Evolutionary conservation across 2,888 invertebrate species (phyloP), one percentile per base, ranked within the genome.

Genomic region (Panorpa germanica): DNA sequence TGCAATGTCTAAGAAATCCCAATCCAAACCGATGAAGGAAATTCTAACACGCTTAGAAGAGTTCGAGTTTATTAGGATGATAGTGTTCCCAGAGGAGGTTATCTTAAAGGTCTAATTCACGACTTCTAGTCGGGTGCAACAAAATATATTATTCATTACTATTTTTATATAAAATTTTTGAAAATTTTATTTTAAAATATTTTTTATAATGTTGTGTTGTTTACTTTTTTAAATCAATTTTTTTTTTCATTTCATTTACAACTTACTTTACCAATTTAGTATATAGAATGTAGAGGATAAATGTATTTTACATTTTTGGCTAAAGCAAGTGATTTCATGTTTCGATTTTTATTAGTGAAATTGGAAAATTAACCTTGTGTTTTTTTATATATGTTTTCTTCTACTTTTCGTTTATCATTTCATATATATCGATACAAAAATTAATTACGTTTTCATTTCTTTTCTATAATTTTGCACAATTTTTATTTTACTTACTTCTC

Each of bases 1-100:
- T 63, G 96, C 98, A 41, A 99, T 99, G 98, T 82, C 86, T 47
- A 96, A 98, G 59, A 99, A 99, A 58, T 91, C 95, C 20, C 85
- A 90, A 50, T 93, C 95, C 39, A 96, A 95, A 56, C 98, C 98
- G 9, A 99, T 99, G 98, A 83, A 83, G 49, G 96, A 96, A 58
- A 99, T 99, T 44, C 68, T 99, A 34, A 86, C 83, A 2, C 67
- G 96, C 20, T 70, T 99, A 34, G 81, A 90, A 45, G 93, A 95
- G 55, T 96, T 95, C 52, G 90, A 93, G 53, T 91, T 86, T 54
- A 82, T 93, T 47, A 82, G 85, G 60, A 82, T 91, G 57, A 64
- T 85, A 32, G 85, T 96, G 38, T 96, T 98, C 59, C 75, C 83
- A 30, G 96, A 98, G 65, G 81, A 88, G 55, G 81, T 88, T 45